Evolutionary conservation across 1,140 invertebrate genomes (phyloP).

Genomic region (Drosophila micromelanica): DNA sequence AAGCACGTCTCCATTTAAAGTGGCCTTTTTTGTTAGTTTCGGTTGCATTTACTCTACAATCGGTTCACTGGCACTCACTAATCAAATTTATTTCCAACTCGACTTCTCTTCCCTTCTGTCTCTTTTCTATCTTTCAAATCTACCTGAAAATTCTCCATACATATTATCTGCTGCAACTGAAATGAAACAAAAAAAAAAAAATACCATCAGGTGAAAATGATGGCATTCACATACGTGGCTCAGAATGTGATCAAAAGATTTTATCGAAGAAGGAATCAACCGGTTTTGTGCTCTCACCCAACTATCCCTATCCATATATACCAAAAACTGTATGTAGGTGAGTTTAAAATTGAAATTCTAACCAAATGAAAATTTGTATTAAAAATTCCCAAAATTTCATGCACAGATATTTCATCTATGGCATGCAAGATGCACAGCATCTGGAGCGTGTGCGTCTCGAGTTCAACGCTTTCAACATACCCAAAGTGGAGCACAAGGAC

Average conservation of each 20-base stretch:
- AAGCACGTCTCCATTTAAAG: conserved; percentile 28
- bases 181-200: conserved; percentile 37
- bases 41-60: conserved; percentile 51
- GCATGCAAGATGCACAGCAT: conserved; percentile 97
- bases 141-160: conserved; percentile 25
- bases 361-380: not conserved
- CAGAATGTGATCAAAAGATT: conserved; percentile 99
- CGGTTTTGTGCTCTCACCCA: conserved; percentile 96
- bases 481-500: conserved; percentile 88
- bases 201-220: conserved; percentile 87
- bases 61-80: conserved; percentile 16
- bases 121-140: conserved; percentile 16
- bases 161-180: conserved; percentile 38
- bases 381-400: not conserved
- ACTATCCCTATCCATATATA: conserved; percentile 97
- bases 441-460: conserved; percentile 95
- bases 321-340: conserved; percentile 95
- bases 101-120: conserved; percentile 29
- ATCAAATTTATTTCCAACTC: conserved; percentile 19
- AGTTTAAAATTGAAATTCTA: conserved; percentile 50
- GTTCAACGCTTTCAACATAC: conserved; percentile 95
- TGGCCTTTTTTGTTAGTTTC: conserved; percentile 64
- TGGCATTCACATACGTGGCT: conserved; percentile 96
- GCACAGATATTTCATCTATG: conserved; percentile 97
- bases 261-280: conserved; percentile 95